Conservation (phyloP, 2,113 vertebrate genomes). For the Rhegmatorhina hoffmannsi region DNA sequence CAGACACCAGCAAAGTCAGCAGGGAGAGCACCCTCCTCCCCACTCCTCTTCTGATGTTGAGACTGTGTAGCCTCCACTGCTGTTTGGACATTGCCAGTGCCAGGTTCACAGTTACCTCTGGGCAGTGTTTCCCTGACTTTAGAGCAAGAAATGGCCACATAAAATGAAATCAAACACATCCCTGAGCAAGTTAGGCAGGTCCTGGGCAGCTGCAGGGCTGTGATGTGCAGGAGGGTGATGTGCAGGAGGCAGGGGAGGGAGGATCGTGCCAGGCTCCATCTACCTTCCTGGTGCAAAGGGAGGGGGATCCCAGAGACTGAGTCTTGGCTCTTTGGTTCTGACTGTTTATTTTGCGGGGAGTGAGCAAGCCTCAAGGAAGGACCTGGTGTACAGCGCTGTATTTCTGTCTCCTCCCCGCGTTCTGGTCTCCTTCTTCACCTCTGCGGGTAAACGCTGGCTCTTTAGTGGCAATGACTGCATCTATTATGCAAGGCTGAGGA, state of each 20-base stretch:
- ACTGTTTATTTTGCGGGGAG: neutral
- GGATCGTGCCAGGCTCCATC: accelerated
- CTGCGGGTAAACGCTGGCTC: slow-evolving; percentile 56
- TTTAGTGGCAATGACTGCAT: slow-evolving; percentile 60
- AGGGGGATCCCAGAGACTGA: neutral
- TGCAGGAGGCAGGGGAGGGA: neutral
- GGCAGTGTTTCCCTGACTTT: neutral
- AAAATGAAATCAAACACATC: neutral
- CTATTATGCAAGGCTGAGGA: slow-evolving; percentile 66
- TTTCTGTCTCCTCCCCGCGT: slow-evolving; percentile 21
- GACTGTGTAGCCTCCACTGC: accelerated
- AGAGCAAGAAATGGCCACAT: neutral
- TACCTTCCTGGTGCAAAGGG: neutral
- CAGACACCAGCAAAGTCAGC: too few relatives aligned
- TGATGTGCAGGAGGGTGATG: neutral
- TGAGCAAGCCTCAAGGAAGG: neutral
- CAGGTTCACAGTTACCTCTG: neutral
- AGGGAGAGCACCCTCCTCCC: accelerated
- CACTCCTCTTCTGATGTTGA: neutral
- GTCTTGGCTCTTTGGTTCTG: neutral
- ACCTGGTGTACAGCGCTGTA: neutral
- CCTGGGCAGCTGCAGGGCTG: neutral
- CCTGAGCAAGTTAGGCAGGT: neutral
- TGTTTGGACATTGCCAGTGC: accelerated
- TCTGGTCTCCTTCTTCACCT: slow-evolving; percentile 38